Percentiles rank a stretch among this genome's conserved stretches.
Evolutionary conservation across 2,797 vertebrate genomes (phyloP).

Genomic region (Sebastiscus tertius): DNA sequence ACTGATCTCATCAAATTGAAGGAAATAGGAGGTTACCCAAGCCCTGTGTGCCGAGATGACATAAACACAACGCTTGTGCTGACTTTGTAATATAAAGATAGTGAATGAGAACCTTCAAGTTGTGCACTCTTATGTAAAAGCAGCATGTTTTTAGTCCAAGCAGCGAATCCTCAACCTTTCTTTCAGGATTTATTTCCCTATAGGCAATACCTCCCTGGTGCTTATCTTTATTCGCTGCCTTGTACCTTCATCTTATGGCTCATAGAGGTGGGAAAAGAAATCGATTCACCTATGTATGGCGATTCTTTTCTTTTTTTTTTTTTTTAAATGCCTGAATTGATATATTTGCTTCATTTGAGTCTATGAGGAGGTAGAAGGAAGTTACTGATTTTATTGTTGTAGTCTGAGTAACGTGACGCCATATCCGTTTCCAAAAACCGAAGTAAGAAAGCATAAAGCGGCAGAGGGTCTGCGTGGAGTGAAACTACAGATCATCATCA

Average conservation of each 20-base stretch:
- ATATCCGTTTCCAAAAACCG: no score
- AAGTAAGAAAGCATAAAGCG: no score
- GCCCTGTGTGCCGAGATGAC: neutral
- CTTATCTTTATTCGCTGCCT: neutral
- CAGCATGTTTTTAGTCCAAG: neutral
- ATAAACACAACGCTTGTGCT: neutral
- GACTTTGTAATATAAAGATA: neutral
- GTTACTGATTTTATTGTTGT: no score
- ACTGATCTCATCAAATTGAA: neutral
- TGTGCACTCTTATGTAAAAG: neutral
- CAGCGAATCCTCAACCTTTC: neutral
- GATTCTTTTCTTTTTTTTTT: no score
- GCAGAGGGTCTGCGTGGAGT: no score
- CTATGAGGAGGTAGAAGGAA: no score
- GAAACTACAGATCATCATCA: no score
- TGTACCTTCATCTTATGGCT: neutral
- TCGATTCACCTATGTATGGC: no score
- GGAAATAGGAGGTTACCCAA: neutral
- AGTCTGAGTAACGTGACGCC: no score
- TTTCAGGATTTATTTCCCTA: neutral
- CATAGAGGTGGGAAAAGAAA: no score
- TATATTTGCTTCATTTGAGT: no score
- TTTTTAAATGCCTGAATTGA: no score
- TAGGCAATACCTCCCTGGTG: neutral
- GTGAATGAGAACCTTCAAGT: neutral